Conservation (phyloP, 2,797 vertebrate species). For the Champsocephalus esox region DNA sequence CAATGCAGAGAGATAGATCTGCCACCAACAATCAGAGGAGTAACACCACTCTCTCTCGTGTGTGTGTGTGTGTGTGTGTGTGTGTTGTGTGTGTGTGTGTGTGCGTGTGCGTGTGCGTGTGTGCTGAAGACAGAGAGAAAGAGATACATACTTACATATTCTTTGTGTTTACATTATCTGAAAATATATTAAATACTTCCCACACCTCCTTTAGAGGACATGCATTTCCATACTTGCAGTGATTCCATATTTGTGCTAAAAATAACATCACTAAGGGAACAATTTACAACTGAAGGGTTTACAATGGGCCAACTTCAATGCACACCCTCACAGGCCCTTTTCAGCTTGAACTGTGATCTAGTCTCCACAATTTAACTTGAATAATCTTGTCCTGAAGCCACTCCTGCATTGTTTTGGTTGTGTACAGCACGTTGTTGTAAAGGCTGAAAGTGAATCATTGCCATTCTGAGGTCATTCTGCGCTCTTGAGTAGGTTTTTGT, state of each 20-base stretch:
- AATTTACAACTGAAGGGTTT: neutral
- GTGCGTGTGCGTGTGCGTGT: neutral
- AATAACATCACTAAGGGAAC: neutral
- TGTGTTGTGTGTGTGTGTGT: too few relatives aligned
- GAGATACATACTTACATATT: constrained; percentile 9
- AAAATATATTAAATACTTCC: neutral
- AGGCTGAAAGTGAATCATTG: constrained; percentile 1
- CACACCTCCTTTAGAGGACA: neutral
- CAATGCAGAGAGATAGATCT: constrained; percentile 76
- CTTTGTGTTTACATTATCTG: neutral
- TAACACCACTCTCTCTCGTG: constrained; percentile 2
- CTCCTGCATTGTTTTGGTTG: neutral
- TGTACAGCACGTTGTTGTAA: neutral
- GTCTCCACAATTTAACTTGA: neutral
- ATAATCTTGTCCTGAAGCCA: neutral
- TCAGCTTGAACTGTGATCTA: neutral
- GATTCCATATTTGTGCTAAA: constrained; percentile 1
- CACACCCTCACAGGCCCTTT: neutral
- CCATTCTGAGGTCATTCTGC: neutral
- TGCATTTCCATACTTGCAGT: neutral
- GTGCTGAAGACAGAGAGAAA: constrained; percentile 9
- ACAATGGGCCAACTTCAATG: neutral
- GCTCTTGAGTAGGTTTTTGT: neutral
- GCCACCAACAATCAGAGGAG: constrained; percentile 78
- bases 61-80: too few relatives aligned